Evolutionary conservation across 2,888 invertebrate genomes (phyloP).

Genomic region (Plusia festucae): DNA sequence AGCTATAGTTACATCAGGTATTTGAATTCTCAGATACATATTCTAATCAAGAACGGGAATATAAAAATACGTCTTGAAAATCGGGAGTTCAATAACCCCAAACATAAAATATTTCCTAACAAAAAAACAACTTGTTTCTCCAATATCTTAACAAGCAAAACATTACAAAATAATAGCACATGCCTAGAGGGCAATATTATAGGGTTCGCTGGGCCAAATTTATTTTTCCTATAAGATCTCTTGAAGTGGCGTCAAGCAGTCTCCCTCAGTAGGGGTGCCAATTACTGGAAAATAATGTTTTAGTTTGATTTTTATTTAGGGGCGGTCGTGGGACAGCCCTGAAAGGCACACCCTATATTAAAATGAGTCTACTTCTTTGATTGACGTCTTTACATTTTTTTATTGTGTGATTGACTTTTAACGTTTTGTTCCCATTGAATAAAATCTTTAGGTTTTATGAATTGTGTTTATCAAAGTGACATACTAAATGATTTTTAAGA

Average conservation of each 20-base stretch:
- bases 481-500: too few relatives aligned
- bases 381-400: constrained; percentile 82
- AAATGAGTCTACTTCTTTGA: constrained; percentile 82
- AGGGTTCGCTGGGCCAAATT: constrained; percentile 71
- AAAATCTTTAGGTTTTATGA: constrained; percentile 22
- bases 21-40: too few relatives aligned
- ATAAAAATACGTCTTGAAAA: constrained; percentile 21
- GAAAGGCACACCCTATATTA: constrained; percentile 87
- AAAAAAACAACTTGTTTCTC: constrained; percentile 63
- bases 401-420: constrained; percentile 83
- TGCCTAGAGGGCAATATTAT: constrained; percentile 71
- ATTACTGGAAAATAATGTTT: constrained; percentile 87
- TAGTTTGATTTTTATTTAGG: constrained; percentile 88
- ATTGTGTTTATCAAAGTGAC: not conserved
- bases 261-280: constrained; percentile 85
- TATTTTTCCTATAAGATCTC: constrained; percentile 86
- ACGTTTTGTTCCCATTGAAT: constrained; percentile 66
- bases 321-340: constrained; percentile 88
- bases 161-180: constrained; percentile 82
- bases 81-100: constrained; percentile 22
- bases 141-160: constrained; percentile 73
- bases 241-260: constrained; percentile 84
- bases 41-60: too few relatives aligned
- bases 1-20: too few relatives aligned
- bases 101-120: constrained; percentile 44